Base-by-base conservation (phyloP, 2,888 invertebrate genomes). In the Saturnia pavonia region DNA sequence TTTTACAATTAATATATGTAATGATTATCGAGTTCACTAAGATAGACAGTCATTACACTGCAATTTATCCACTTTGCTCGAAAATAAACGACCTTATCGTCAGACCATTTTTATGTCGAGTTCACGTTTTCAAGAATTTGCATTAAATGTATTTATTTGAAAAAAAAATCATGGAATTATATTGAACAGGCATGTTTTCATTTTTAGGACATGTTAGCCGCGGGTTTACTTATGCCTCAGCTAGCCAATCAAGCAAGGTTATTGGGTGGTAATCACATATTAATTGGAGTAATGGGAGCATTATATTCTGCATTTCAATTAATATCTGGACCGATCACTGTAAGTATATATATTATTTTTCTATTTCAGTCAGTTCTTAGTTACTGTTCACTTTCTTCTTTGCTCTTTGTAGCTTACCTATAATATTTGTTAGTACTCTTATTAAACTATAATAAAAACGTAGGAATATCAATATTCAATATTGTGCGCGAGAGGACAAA, bases 271-370 rank as follows among this genome's bases (percentile, higher is more conserved):
- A 94, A 93, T 22, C 94, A 94, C 75, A 88, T 94, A 71, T 80
- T 91, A 48, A 87, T 95, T 69, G 95, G 95, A 27, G 75, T 94
- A n/a, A 84, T 94, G 78, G 91, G 90, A 34, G 94, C 95, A 0
- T 77, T 92, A 25, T 95, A 95, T 85, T 92, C 95, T 0, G 94
- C 89, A 22, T 84, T 94, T 51, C 95, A 95, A 82, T 87, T 95
- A 66, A 78, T 95, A 74, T 94, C 95, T 43, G 94, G 94, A 54
- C 95, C 95, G 14, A 81, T 95, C 69, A 86, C 95, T 75, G 95
- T 95, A 88, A 88, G 90, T 86, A 75, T 66, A n/a, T 45, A 69
- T 22, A 42, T 7, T 68, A 34, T 34, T 27, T 60, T 11, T 57
- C 57, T 57, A 11, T 14, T 14, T 14, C 25, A 60, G 14, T 14